Evolutionary conservation across 2,888 invertebrate genomes (phyloP).

Genomic region (Litoditis marina): DNA sequence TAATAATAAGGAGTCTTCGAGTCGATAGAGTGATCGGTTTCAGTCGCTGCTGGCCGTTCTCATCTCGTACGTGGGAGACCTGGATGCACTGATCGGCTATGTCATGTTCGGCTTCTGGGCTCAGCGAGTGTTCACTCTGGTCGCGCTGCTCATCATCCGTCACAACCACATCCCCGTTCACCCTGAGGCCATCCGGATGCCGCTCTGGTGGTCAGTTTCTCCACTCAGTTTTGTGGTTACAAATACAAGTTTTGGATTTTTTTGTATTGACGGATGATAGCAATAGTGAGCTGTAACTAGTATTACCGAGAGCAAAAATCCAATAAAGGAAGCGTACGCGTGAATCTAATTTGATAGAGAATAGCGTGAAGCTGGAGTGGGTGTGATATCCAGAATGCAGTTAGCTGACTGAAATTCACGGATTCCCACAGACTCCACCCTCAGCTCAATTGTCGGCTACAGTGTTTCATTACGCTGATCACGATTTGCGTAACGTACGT

Average conservation of each 20-base stretch:
- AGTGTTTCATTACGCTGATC: no score
- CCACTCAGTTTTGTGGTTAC: neutral
- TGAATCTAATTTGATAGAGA: neutral
- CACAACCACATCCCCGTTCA: constrained; percentile 57
- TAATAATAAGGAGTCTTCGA: no score
- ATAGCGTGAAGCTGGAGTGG: neutral
- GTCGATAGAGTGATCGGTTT: no score
- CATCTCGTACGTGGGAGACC: constrained; percentile 57
- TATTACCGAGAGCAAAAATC: no score
- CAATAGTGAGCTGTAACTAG: no score
- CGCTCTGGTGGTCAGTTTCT: constrained; percentile 41
- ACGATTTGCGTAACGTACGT: no score
- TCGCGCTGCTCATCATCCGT: constrained; percentile 54
- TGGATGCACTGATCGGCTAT: constrained; percentile 58
- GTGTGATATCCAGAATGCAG: no score
- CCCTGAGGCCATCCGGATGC: constrained; percentile 57
- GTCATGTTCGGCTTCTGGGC: constrained; percentile 62
- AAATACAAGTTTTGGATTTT: neutral
- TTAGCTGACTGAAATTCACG: no score
- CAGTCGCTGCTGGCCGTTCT: constrained; percentile 56
- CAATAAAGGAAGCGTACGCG: no score
- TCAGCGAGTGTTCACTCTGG: constrained; percentile 58
- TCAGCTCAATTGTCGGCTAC: no score
- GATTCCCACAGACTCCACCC: no score
- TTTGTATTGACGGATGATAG: no score